phyloP scores from a whole-genome alignment of 2,888 invertebrate genomes.

The Neria commutata region DNA sequence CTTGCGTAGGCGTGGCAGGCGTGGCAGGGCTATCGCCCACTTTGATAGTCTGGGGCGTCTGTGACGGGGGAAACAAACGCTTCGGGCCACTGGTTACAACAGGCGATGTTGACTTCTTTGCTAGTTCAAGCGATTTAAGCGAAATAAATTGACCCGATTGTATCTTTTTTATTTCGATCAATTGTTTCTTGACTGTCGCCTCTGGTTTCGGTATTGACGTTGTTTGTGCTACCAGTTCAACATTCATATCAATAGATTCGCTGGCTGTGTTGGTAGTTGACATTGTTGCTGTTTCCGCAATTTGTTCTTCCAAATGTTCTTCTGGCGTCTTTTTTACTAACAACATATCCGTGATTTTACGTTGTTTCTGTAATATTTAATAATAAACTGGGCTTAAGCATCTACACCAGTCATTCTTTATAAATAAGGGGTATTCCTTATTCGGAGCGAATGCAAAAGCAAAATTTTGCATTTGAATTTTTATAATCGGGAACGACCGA shows the following conservation, averaged over 20 bases:
- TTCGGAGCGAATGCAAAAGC: too few species aligned
- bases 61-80: slow-evolving; percentile 4
- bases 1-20: not conserved
- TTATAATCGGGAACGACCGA: too few species aligned
- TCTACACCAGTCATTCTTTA: too few species aligned
- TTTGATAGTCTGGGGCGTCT: not conserved
- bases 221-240: not conserved
- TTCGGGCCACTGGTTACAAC: slow-evolving; percentile 20
- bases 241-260: slow-evolving; percentile 8
- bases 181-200: slow-evolving; percentile 15
- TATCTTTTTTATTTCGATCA: slow-evolving; percentile 30
- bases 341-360: slow-evolving; percentile 42
- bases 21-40: not conserved
- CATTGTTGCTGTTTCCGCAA: slow-evolving; percentile 28
- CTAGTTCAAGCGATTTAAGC: slow-evolving; percentile 24
- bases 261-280: slow-evolving; percentile 15
- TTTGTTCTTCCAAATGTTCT: slow-evolving; percentile 4
- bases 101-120: slow-evolving; percentile 13
- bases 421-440: too few species aligned
- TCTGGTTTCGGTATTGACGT: not conserved
- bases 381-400: too few species aligned
- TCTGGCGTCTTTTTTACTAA: slow-evolving; percentile 23
- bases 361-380: slow-evolving; percentile 33
- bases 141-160: slow-evolving; percentile 36
- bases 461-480: too few species aligned